Evolutionary conservation across 2,888 invertebrate species (phyloP).

Genomic region (Azorinus chamasolen): DNA sequence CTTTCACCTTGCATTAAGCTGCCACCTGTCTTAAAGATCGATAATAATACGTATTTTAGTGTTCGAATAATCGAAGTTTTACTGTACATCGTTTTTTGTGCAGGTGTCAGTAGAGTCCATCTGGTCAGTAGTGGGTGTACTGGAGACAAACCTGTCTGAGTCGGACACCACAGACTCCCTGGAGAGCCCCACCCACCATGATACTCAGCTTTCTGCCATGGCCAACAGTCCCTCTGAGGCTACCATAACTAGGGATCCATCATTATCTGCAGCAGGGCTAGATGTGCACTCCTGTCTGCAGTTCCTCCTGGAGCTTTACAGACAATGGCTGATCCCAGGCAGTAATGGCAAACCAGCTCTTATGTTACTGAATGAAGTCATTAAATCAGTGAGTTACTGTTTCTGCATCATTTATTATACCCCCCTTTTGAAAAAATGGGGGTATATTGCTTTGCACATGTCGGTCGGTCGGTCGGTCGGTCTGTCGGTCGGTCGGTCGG

Average conservation of each 20-base stretch:
- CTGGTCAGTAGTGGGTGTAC: slow-evolving; percentile 84
- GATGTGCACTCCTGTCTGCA: slow-evolving; percentile 97
- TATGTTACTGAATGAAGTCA: slow-evolving; percentile 86
- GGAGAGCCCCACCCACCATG: slow-evolving; percentile 73
- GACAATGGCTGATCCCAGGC: slow-evolving; percentile 90
- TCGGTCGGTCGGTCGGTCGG: too few species aligned
- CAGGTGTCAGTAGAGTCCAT: slow-evolving; percentile 85
- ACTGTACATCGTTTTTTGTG: neutral
- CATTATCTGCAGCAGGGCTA: slow-evolving; percentile 88
- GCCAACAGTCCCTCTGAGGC: slow-evolving; percentile 61
- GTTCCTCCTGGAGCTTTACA: slow-evolving; percentile 95
- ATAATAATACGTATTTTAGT: too few species aligned
- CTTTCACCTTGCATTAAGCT: too few species aligned
- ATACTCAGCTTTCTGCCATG: slow-evolving; percentile 35
- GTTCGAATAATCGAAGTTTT: too few species aligned
- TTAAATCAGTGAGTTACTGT: slow-evolving; percentile 86
- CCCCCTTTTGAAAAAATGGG: too few species aligned
- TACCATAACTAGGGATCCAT: slow-evolving; percentile 74
- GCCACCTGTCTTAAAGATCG: too few species aligned
- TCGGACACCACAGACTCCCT: slow-evolving; percentile 80
- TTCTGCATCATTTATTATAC: neutral
- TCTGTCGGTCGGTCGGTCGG: too few species aligned
- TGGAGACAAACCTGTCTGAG: slow-evolving; percentile 75
- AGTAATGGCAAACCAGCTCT: slow-evolving; percentile 84
- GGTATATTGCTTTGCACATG: too few species aligned